Conservation (phyloP, 2,888 invertebrate genomes). For the Dendrolimus pini region DNA sequence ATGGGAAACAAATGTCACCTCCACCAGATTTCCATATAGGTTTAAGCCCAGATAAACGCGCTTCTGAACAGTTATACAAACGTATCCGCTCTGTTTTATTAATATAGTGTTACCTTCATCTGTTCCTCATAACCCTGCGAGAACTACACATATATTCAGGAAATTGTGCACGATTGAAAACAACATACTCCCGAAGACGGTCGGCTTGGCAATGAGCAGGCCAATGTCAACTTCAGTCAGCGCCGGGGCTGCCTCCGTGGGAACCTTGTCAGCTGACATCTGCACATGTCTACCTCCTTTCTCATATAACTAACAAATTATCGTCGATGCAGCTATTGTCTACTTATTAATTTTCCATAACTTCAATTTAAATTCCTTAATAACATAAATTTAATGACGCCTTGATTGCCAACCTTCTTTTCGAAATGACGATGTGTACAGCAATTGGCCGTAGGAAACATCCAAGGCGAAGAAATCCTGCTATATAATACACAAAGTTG, state of each 20-base stretch:
- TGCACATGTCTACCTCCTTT: background rate
- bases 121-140: background rate
- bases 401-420: too few species aligned
- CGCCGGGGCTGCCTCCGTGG: background rate
- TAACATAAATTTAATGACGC: too few species aligned
- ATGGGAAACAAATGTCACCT: too few species aligned
- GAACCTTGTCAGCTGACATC: background rate
- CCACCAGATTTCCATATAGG: too few species aligned
- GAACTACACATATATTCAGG: background rate
- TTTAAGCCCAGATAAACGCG: too few species aligned
- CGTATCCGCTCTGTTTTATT: too few species aligned
- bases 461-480: too few species aligned
- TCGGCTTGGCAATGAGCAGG: background rate
- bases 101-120: background rate
- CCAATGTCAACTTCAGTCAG: background rate
- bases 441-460: too few species aligned
- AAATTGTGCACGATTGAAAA: background rate
- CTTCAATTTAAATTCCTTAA: too few species aligned
- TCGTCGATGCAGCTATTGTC: background rate
- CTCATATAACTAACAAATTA: background rate
- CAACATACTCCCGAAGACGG: background rate
- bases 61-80: too few species aligned
- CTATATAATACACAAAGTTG: too few species aligned
- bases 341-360: background rate
- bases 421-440: too few species aligned